A percentile compares a stretch with the other conserved stretches of the same genome.
phyloP scores from a whole-genome alignment of 2,113 vertebrate genomes.

The Dromiciops gliroides region DNA sequence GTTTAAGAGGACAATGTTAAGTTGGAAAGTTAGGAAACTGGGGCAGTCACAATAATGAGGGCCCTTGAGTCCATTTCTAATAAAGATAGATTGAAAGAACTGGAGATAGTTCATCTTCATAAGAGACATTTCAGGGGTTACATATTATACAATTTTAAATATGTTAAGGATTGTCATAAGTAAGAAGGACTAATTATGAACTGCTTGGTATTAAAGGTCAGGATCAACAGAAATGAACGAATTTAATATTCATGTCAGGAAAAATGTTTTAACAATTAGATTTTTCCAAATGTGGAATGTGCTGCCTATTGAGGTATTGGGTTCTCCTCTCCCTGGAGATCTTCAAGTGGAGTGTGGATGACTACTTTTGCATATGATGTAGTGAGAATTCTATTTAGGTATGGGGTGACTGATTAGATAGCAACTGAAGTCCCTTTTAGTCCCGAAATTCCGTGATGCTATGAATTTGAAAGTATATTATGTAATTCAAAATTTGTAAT shows the following conservation, averaged over 20 bases:
- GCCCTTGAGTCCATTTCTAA: no score
- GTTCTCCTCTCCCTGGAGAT: neutral
- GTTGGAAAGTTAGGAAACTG: no score
- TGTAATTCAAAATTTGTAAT: slow-evolving; percentile 55
- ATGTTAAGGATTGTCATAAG: no score
- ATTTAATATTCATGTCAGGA: neutral
- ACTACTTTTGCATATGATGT: neutral
- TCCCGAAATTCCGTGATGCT: slow-evolving; percentile 4
- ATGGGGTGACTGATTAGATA: neutral
- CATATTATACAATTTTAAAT: no score
- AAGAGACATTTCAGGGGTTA: no score
- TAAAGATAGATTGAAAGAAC: no score
- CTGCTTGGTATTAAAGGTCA: neutral
- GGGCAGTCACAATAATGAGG: no score
- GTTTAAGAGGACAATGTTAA: no score
- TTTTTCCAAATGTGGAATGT: neutral
- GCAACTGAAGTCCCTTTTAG: neutral
- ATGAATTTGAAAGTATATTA: slow-evolving; percentile 47
- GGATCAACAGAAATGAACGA: neutral
- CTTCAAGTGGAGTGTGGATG: neutral
- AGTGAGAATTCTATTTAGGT: neutral
- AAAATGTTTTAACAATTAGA: neutral
- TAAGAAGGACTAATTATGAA: neutral
- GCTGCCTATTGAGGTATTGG: neutral
- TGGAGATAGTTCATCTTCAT: no score